Base-by-base conservation (phyloP, 2,888 invertebrate genomes). In the Dorcus parallelipipedus region DNA sequence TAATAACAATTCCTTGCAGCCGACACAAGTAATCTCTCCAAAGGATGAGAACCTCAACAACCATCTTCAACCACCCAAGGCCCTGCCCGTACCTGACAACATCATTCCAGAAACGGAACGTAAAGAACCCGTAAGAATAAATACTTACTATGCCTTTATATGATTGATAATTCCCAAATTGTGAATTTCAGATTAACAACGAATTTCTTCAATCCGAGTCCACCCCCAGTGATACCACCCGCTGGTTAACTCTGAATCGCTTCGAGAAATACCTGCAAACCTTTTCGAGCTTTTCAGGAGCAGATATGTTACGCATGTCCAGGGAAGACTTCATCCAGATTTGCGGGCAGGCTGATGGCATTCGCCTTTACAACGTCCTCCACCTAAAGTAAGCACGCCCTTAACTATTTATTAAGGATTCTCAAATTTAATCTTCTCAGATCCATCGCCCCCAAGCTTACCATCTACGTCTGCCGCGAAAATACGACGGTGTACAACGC, bases 281-380 rank as follows among this genome's bases (percentile, higher is more conserved):
- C 0, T 95, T 96, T 76, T 83, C 88, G 60, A 91, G 90, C 75
- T 96, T 93, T 80, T 90, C 91, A 40, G 96, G 93, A 14, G 85
- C 92, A 17, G 97, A 97, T 79, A 84, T 97, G 73, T 81, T 97
- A 67, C 87, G 95, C 76, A 82, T 97, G 76, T 90, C 92, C 0
- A 86, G 95, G 47, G 94, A 95, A 63, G 97, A 97, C 79, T 82
- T 97, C 42, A 93, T 96, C 57, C 93, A 96, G 80, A 94, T 97
- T 58, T 96, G 95, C 77, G 96, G 96, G 0, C 82, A 95, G 60
- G 91, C 95, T 40, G 96, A 97, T 76, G 97, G 97, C 3, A 96
- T 97, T 58, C 86, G 97, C 66, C 84, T 97, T 60, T 95, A 88
- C 80, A 97, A 97, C 78, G 90, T 92, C 38, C 80, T 97, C 49